These are phyloP conservation scores for Tor tambroides DNA, from an alignment of 2,113 vertebrate species.

Conservation along the genomic window DNA sequence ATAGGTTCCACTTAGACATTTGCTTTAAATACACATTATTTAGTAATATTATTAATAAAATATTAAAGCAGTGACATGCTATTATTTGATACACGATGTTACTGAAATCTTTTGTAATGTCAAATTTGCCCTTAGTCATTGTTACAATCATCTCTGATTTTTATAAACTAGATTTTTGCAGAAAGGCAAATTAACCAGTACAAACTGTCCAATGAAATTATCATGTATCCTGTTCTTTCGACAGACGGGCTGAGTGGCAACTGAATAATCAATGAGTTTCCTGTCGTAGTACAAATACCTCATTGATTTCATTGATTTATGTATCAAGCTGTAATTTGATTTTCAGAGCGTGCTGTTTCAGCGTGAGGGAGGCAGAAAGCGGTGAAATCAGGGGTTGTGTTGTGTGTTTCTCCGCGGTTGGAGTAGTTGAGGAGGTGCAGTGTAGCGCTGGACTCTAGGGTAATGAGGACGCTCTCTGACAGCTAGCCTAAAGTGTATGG, in stretches of 20 bases:
- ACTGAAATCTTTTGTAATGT: not conserved
- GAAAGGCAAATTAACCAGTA: not conserved
- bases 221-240: slow-evolving; percentile 15
- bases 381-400: slow-evolving; percentile 6
- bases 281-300: slow-evolving; percentile 23
- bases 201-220: not conserved
- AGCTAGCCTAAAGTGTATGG: slow-evolving; percentile 79
- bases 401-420: slow-evolving; percentile 26
- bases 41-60: too few relatives aligned
- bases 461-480: slow-evolving; percentile 80
- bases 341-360: not conserved
- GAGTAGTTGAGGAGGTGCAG: slow-evolving; percentile 16
- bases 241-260: slow-evolving; percentile 10
- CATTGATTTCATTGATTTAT: slow-evolving; percentile 48
- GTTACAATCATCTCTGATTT: not conserved
- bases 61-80: not conserved
- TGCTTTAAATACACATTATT: not conserved
- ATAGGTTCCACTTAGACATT: not conserved
- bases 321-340: slow-evolving; percentile 36
- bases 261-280: slow-evolving; percentile 43
- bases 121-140: not conserved
- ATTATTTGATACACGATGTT: not conserved
- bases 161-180: not conserved
- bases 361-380: not conserved
- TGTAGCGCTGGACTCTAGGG: slow-evolving; percentile 69